phyloP scores from a whole-genome alignment of 2,888 invertebrate species.

The Phytoseiulus persimilis region DNA sequence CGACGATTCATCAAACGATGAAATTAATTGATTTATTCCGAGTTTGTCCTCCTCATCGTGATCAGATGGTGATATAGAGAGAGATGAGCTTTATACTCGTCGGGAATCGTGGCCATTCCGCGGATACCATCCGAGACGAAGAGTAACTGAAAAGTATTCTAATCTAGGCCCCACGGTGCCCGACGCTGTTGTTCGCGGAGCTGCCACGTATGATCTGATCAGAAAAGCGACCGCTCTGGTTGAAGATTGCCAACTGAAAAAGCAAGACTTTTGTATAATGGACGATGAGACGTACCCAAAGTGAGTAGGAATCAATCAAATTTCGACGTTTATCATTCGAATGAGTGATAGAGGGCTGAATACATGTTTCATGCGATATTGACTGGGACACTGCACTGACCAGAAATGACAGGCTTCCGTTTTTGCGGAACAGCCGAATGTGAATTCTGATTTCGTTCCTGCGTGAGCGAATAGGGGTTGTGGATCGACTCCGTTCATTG shows the following conservation, averaged over 20 bases:
- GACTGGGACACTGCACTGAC: too few species aligned
- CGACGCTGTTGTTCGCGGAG: constrained; percentile 13
- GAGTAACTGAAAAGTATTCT: neutral
- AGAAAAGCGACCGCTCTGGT: constrained; percentile 33
- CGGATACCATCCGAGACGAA: neutral
- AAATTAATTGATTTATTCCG: too few species aligned
- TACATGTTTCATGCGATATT: too few species aligned
- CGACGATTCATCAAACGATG: too few species aligned
- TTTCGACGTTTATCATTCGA: neutral
- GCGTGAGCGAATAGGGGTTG: neutral
- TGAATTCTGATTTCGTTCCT: neutral
- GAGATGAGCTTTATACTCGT: too few species aligned
- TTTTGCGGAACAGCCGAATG: too few species aligned
- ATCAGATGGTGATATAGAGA: too few species aligned
- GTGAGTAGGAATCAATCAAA: neutral
- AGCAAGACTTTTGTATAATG: constrained; percentile 30
- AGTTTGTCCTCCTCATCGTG: too few species aligned
- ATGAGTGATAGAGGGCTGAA: neutral
- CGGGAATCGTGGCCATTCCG: too few species aligned
- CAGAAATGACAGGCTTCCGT: too few species aligned
- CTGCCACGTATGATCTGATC: constrained; percentile 15
- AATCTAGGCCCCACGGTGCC: constrained; percentile 6
- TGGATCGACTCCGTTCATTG: neutral
- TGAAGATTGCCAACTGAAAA: constrained; percentile 15
- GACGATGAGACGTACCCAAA: constrained; percentile 30